Evolutionary conservation across 2,113 vertebrate genomes (phyloP), one percentile per base, ranked within the genome.

Genomic region (Indicator indicator): DNA sequence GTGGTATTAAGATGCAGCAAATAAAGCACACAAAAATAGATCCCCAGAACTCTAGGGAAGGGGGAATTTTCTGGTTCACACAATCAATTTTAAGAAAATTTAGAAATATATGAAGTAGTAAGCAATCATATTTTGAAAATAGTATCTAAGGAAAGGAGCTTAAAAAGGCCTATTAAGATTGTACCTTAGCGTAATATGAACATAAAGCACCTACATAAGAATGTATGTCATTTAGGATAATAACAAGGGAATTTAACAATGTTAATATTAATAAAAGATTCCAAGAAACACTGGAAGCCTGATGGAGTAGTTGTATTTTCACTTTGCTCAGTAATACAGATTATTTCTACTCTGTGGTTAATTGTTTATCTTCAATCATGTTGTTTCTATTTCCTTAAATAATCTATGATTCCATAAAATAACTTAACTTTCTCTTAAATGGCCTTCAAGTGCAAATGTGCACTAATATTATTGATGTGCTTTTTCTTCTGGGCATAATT

Each of bases 111-210:
- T 19, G 42, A 6, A 91, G 21, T 20, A 86, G 64, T 56, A 91
- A 93, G 71, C 33, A 92, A 77, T n/a, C 11, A 32, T 32, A 63
- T 86, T 89, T 19, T 82, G 69, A 70, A 94, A 95, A 86, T 11
- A 6, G 14, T 63, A 78, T 73, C 30, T 44, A 67, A 86, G 27
- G 38, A 89, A 77, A 48, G 28, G 17, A 89, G 40, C 15, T 71
- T 48, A 52, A 38, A 72, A 84, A 72, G 26, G 44, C 65, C 26
- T 11, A 71, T 15, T 84, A 73, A 38, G 30, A 76, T 28, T 64
- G 7, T 74, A 72, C 55, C 36, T 88, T 28, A 82, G 59, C 38
- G 83, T 16, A 78, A 74, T 21, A 63, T 6, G 15, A 95, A 19
- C 55, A 50, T 56, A 88, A 55, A 92, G 36, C 9, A 88, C 12